Evolutionary conservation across 2,113 vertebrate genomes (phyloP), one percentile per base, ranked within the genome.

Genomic region (Cettia cetti): DNA sequence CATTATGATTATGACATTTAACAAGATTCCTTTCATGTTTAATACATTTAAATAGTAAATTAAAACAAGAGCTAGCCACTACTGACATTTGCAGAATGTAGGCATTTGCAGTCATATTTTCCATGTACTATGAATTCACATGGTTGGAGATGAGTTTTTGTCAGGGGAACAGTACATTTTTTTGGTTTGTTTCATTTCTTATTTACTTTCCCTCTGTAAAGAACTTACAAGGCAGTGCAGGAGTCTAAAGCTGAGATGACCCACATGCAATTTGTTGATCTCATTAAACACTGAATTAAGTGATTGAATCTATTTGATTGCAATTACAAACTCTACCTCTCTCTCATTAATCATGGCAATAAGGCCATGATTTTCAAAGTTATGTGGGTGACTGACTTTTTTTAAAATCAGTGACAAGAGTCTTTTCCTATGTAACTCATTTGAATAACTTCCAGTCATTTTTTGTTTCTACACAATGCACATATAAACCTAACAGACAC

Each of bases 1-100:
- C 95, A 93, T 96, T 93, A 92, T 92, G 88, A 93, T 95, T 83
- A 94, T 97, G 95, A 93, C 95, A 97, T 96, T 97, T 96, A 96
- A 94, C 82, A 86, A 93, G 72, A 86, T 89, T 83, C 69, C 28
- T 95, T 96, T 95, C 76, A 90, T 86, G 71, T 90, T 89, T 96
- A 95, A 96, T 94, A 90, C 35, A 68, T 95, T 90, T 86, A 83
- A 94, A 86, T 60, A 93, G 77, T 92, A 90, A 93, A 96, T 89
- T 95, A 84, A 93, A 93, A 93, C 68, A 91, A 91, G 52, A 95
- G 40, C 45, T 84, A 90, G 31, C 76, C n/a, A n/a, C 31, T 68
- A 64, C 60, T 86, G 90, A 90, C 85, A 88, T 82, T 88, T 94
- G 76, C 79, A 65, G 30, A 77, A 63, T 14, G 28, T 75, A 84